Evolutionary conservation across 2,113 vertebrate species (phyloP).

Genomic region (Prolemur simus): DNA sequence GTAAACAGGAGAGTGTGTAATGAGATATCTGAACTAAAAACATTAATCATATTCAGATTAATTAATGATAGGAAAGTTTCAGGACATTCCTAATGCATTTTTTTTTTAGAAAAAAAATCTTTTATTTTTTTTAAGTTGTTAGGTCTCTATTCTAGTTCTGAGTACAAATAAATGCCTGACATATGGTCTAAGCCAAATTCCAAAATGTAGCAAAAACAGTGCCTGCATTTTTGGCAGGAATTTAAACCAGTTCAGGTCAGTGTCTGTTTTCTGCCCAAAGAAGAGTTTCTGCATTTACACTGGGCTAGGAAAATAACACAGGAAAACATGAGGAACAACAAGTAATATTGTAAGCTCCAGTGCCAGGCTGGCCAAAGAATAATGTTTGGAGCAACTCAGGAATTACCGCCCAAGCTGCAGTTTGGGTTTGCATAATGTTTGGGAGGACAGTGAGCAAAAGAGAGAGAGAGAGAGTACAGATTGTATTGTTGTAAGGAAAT

Average conservation of each 20-base stretch:
- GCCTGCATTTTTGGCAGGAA: constrained; percentile 86
- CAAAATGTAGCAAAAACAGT: constrained; percentile 87
- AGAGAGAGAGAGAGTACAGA: background rate
- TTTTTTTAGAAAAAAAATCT: background rate
- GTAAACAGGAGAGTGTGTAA: constrained; percentile 74
- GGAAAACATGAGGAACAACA: constrained; percentile 79
- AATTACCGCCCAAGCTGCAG: constrained; percentile 76
- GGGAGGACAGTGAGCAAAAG: constrained; percentile 55
- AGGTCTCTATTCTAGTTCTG: constrained; percentile 81
- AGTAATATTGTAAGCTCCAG: constrained; percentile 77
- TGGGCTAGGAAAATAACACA: constrained; percentile 77
- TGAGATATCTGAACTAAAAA: constrained; percentile 73
- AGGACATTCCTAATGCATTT: constrained; percentile 71
- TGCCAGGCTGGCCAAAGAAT: constrained; percentile 74
- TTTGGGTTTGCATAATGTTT: constrained; percentile 66
- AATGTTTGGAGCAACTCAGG: constrained; percentile 72
- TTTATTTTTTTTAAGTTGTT: constrained; percentile 68
- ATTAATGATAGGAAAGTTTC: constrained; percentile 84
- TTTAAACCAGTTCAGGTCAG: constrained; percentile 84
- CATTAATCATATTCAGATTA: constrained; percentile 81
- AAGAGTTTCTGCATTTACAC: constrained; percentile 73
- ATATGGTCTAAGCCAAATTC: constrained; percentile 84
- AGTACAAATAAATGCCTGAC: constrained; percentile 85
- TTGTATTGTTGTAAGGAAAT: constrained; percentile 30
- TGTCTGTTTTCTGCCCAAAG: constrained; percentile 82